Evolutionary conservation across 2,113 vertebrate species (phyloP).

Genomic region (Zapornia atra): DNA sequence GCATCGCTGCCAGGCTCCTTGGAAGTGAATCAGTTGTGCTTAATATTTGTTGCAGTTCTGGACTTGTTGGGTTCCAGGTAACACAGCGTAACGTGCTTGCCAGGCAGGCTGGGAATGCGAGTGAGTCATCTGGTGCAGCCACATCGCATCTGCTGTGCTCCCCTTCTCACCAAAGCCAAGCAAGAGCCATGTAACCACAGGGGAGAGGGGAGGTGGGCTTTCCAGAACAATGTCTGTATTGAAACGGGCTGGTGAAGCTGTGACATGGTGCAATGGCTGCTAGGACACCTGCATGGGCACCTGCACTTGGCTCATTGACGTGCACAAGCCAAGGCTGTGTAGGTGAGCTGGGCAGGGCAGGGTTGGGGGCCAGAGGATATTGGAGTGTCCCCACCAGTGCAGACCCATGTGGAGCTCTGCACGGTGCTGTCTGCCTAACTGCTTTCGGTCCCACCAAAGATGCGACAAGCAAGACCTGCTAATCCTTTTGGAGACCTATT

Average conservation of each 20-base stretch:
- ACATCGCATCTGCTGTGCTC: background rate
- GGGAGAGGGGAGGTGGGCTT: too few species aligned
- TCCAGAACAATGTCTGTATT: background rate
- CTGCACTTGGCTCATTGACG: rapidly evolving
- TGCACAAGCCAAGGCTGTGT: rapidly evolving
- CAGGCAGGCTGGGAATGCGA: background rate
- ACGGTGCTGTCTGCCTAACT: background rate
- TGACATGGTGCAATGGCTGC: background rate
- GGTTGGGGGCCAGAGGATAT: background rate
- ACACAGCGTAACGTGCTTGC: background rate
- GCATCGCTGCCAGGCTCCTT: background rate
- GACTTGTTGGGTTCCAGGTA: background rate
- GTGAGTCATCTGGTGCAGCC: background rate
- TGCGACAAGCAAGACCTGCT: background rate
- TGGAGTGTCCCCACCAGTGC: background rate
- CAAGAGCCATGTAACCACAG: background rate
- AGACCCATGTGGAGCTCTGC: rapidly evolving
- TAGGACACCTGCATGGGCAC: background rate
- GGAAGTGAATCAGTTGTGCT: background rate
- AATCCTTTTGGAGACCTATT: background rate
- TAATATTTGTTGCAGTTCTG: background rate
- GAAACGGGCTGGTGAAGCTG: background rate
- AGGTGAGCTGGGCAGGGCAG: background rate
- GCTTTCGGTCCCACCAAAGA: background rate
- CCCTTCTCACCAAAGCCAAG: background rate